Evolutionary conservation across 2,797 vertebrate species (phyloP).

Genomic region (Morus bassanus): DNA sequence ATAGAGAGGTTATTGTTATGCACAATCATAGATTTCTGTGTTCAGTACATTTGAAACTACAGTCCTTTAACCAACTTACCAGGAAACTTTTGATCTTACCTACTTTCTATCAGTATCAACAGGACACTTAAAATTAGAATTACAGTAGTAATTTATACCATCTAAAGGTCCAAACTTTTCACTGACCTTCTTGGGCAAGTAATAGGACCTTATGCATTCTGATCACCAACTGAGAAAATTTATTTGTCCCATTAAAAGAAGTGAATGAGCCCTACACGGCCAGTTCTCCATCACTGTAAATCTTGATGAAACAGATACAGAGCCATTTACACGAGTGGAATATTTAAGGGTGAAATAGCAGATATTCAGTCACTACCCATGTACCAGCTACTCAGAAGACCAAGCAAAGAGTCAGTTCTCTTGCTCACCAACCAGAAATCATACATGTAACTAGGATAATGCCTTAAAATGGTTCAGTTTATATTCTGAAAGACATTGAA

Average conservation of each 20-base stretch:
- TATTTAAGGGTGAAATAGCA: neutral
- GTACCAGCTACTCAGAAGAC: neutral
- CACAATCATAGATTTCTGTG: neutral
- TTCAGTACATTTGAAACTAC: neutral
- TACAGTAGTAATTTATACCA: neutral
- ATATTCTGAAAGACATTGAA: neutral
- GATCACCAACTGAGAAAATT: neutral
- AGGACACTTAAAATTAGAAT: neutral
- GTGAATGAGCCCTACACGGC: accelerated
- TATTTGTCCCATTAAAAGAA: neutral
- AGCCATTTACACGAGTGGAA: neutral
- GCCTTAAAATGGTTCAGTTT: neutral
- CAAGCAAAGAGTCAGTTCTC: neutral
- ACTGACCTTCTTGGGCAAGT: neutral
- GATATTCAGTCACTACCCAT: neutral
- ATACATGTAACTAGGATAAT: neutral
- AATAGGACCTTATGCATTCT: neutral
- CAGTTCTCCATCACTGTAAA: neutral
- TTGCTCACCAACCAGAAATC: neutral
- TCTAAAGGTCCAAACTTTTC: neutral
- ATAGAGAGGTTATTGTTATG: accelerated
- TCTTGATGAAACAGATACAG: neutral
- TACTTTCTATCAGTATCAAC: neutral
- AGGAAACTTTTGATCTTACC: neutral
- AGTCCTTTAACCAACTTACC: neutral